Conservation (phyloP, 2,797 vertebrate species). For the Labroides dimidiatus region DNA sequence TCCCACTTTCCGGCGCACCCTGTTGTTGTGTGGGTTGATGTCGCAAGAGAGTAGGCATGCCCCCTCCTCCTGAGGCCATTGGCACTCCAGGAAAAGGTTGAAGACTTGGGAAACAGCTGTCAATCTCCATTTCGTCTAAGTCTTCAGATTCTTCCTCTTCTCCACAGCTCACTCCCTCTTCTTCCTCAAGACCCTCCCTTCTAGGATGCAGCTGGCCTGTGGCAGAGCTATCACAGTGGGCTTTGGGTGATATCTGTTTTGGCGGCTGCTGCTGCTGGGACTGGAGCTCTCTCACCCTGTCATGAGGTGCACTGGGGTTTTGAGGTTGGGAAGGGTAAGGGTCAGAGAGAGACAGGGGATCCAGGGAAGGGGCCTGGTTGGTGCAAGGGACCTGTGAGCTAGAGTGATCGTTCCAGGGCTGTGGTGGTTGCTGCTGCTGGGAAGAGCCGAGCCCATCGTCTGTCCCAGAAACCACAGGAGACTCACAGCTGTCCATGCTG, state of each 20-base stretch:
- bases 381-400: slow-evolving; percentile 85
- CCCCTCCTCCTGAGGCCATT: slow-evolving; percentile 84
- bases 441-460: slow-evolving; percentile 97
- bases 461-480: slow-evolving; percentile 98
- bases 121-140: slow-evolving; percentile 94
- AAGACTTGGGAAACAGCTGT: slow-evolving; percentile 93
- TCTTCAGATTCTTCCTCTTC: slow-evolving; percentile 91
- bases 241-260: slow-evolving; percentile 75
- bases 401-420: slow-evolving; percentile 88
- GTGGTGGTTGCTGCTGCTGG: slow-evolving; percentile 93
- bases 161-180: slow-evolving; percentile 88
- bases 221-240: slow-evolving; percentile 74
- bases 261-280: slow-evolving; percentile 77
- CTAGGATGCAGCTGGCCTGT: slow-evolving; percentile 79
- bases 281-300: slow-evolving; percentile 82
- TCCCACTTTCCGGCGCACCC: slow-evolving; percentile 88
- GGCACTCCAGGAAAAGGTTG: slow-evolving; percentile 86
- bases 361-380: slow-evolving; percentile 85
- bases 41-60: slow-evolving; percentile 84
- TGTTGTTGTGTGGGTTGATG: slow-evolving; percentile 82
- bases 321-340: slow-evolving; percentile 82
- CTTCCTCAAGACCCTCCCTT: slow-evolving; percentile 85
- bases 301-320: slow-evolving; percentile 75
- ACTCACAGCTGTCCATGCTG: slow-evolving; percentile 99
- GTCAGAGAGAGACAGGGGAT: slow-evolving; percentile 82